Base-by-base conservation (phyloP, 1,140 invertebrate species). In the Chironomus striatipennis region DNA sequence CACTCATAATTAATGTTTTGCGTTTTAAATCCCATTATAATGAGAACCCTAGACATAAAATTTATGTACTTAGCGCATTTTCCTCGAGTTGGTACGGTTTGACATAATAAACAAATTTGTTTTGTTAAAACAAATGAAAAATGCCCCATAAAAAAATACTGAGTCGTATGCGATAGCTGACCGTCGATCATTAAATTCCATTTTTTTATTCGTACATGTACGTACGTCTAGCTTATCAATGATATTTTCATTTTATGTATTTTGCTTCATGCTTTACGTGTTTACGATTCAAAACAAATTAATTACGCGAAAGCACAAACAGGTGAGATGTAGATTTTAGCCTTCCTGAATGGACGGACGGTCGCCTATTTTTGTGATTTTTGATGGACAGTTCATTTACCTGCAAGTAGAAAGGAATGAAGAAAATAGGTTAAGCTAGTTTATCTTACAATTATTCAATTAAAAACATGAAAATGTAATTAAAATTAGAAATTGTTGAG, bases 1-100 rank as follows among this genome's bases (percentile, higher is more conserved):
- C n/a, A n/a, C 47, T 57, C 65, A 20, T 70, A 70, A 70, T 70
- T 70, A 70, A 70, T 70, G 65, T 70, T 70, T 70, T 10, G 65
- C 65, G 65, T 70, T 70, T 70, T 70, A 70, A 70, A 70, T 70
- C 65, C 20, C 65, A 70, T 70, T 70, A 70, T 20, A 70, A 18
- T 57, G 12, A 57, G 47, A 57, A 57, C 12, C 24, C 24, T 34
- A 34, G 24, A 34, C 24, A 34, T 34, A 34, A 34, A 34, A 2
- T 34, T 34, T 34, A 34, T 34, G 5, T 34, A 34, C 5, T 34
- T 34, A 34, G 24, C 24, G 24, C 24, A 34, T 34, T 2, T 34
- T 34, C 24, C 24, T 34, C 24, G 24, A 34, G 2, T n/a, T n/a
- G n/a, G n/a, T n/a, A n/a, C 10, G 42, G 10, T 10, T 10, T 47